Conservation (phyloP, 1,140 invertebrate genomes). For the Cydia pomonella region DNA sequence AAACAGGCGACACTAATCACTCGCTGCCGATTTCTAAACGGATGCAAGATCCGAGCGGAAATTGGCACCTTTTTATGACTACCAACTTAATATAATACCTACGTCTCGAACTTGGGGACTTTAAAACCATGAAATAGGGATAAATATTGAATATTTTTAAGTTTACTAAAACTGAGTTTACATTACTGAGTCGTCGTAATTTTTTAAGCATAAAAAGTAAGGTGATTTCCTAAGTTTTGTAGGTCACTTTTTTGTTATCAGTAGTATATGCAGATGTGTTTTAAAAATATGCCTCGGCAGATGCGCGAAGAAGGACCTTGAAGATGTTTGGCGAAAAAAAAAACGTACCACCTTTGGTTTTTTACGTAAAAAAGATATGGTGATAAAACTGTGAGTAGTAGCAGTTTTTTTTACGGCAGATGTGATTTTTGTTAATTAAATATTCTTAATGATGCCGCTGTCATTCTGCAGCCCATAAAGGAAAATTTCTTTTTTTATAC, state of each 20-base stretch:
- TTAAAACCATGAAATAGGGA: not conserved
- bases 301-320: conserved; percentile 67
- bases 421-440: conserved; percentile 31
- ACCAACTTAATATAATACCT: conserved; percentile 34
- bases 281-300: conserved; percentile 70
- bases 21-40: conserved; percentile 73
- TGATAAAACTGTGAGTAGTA: conserved; percentile 33
- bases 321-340: conserved; percentile 67
- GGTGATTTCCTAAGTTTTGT: conserved; percentile 69
- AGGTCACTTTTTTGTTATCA: conserved; percentile 78
- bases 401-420: conserved; percentile 27
- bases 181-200: not conserved
- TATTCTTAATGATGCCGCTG: conserved; percentile 1
- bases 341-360: conserved; percentile 66
- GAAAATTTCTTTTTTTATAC: not conserved
- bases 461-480: not conserved
- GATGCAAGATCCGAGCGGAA: conserved; percentile 74
- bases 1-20: conserved; percentile 73
- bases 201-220: conserved; percentile 53
- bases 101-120: not conserved
- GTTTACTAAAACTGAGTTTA: not conserved
- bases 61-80: conserved; percentile 75
- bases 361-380: conserved; percentile 46
- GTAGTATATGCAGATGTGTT: conserved; percentile 77
- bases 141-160: not conserved